Evolutionary conservation across 2,888 invertebrate genomes (phyloP), one percentile per base, ranked within the genome.

Genomic region (Andrena trimmerana): DNA sequence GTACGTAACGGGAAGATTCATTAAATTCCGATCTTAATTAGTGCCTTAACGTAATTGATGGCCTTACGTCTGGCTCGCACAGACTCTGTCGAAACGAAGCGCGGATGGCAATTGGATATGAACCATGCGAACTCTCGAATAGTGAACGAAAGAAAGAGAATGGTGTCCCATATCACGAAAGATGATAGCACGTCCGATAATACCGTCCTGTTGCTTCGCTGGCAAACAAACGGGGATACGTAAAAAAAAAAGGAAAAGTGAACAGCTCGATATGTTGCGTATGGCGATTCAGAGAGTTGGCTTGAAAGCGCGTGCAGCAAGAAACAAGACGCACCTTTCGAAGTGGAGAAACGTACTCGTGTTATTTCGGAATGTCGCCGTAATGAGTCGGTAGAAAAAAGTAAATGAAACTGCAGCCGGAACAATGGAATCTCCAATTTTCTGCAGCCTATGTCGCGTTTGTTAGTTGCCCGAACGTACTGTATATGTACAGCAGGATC

Each of bases 11-110:
- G 59, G 60, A 82, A 6, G 20, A n/a, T 82, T 71, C 70, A 72
- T 81, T 52, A 54, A 71, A 76, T 84, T 71, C 70, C 72, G 70
- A 69, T 70, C 67, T 73, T 60, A 78, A 79, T 70, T 82, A 86
- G 86, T 86, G 80, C 86, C 86, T 84, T 84, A 84, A 81, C 62
- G 33, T 77, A 81, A 84, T 84, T 76, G 84, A 84, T 84, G 76
- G 84, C 72, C 75, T 84, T 83, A 63, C 13, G 59, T 79, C 59
- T 74, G 70, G 33, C 60, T 54, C 50, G 13, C 42, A 31, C 52
- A 66, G 59, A 83, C 68, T 69, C 68, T 69, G 54, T 85, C 52
- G 31, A 79, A 84, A 77, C 68, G 20, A 68, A 76, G 52, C 66
- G 54, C 29, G 69, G 81, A 81, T 81, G 76, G 70, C 68, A 76